Percentiles rank a stretch among this genome's conserved stretches.
phyloP scores from a whole-genome alignment of 2,888 invertebrate genomes.

The Drosophila hamatofila region DNA sequence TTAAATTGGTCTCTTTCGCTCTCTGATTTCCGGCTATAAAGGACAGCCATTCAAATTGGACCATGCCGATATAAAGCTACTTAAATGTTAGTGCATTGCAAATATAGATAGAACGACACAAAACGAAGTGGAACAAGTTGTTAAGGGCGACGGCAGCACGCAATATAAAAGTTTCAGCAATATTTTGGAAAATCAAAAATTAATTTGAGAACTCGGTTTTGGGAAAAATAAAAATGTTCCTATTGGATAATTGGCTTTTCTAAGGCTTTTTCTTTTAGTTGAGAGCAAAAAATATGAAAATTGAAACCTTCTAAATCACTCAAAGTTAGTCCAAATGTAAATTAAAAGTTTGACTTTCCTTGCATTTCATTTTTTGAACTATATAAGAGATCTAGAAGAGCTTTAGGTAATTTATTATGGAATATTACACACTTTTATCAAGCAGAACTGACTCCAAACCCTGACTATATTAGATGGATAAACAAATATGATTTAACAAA shows the following conservation, averaged over 20 bases:
- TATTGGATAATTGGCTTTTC: not conserved
- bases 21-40: conserved; percentile 35
- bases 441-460: too few species aligned
- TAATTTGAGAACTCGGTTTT: not conserved
- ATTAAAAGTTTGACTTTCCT: too few species aligned
- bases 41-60: conserved; percentile 16
- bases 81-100: conserved; percentile 59
- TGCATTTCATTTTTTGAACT: too few species aligned
- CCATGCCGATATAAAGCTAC: conserved; percentile 57
- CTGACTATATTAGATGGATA: too few species aligned
- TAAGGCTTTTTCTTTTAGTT: too few species aligned
- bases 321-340: too few species aligned
- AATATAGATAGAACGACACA: conserved; percentile 40
- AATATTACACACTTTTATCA: too few species aligned
- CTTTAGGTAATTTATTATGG: too few species aligned
- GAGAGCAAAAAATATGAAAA: too few species aligned
- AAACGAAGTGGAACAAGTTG: conserved; percentile 32
- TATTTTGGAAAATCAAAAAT: not conserved
- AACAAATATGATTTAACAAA: too few species aligned
- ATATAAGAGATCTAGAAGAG: too few species aligned
- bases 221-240: not conserved
- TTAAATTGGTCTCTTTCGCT: conserved; percentile 61
- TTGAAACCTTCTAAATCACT: too few species aligned
- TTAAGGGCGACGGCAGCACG: not conserved
- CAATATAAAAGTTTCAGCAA: not conserved